These are phyloP conservation scores for Sapayoa aenigma DNA, from an alignment of 2,113 vertebrate species.

Conservation along the genomic window DNA sequence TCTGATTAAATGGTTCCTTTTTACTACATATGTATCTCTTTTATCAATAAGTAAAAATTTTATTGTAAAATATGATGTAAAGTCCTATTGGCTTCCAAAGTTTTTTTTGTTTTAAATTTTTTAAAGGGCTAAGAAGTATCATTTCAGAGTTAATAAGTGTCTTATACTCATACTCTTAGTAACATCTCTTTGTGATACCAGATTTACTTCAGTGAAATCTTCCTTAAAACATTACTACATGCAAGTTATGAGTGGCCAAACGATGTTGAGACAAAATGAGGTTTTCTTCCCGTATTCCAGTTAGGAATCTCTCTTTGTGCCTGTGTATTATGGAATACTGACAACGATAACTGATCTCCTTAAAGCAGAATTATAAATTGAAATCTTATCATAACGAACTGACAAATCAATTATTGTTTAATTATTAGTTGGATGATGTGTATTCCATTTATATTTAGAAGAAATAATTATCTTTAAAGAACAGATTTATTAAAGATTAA, in stretches of 20 bases:
- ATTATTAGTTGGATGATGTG: neutral
- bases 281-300: neutral
- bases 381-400: neutral
- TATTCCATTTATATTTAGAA: neutral
- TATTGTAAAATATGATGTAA: neutral
- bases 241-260: neutral
- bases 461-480: neutral
- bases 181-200: neutral
- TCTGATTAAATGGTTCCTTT: neutral
- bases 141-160: neutral
- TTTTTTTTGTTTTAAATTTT: fast-evolving
- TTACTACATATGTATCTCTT: neutral
- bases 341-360: neutral
- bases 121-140: neutral
- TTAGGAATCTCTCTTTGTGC: neutral
- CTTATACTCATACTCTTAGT: neutral
- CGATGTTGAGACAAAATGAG: neutral
- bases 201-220: neutral
- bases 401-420: neutral
- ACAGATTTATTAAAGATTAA: neutral
- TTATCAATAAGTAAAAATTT: neutral
- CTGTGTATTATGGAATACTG: neutral
- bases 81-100: neutral
- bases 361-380: neutral
- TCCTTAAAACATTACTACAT: neutral